Conservation (phyloP, 1,140 invertebrate species). For the Cepaea nemoralis region DNA sequence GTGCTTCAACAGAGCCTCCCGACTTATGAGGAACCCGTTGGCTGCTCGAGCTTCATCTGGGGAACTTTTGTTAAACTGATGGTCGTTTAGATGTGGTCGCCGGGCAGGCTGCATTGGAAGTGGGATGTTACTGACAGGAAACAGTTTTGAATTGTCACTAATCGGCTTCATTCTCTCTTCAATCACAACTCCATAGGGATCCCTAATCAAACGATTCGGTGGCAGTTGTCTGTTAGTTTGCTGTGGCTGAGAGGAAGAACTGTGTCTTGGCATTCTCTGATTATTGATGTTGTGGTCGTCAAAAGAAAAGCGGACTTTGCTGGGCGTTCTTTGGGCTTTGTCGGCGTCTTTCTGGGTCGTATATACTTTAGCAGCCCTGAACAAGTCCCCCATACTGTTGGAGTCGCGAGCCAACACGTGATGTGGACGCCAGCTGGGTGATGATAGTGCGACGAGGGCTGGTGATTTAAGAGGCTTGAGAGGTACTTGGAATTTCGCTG, state of each 20-base stretch:
- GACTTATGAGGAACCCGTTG: neutral
- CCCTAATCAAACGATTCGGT: neutral
- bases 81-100: neutral
- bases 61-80: neutral
- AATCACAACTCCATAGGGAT: neutral
- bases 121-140: neutral
- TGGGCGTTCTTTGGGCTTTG: neutral
- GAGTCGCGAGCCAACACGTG: neutral
- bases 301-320: conserved; percentile 35
- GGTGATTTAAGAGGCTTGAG: neutral
- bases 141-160: neutral
- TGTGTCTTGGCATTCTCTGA: neutral
- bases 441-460: neutral
- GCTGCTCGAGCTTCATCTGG: neutral
- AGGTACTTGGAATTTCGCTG: neutral
- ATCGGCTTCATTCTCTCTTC: neutral
- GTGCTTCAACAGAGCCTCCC: conserved; percentile 1
- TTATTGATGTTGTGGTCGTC: conserved; percentile 20
- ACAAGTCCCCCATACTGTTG: conserved; percentile 11
- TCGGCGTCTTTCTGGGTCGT: conserved; percentile 13
- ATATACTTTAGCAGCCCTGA: neutral
- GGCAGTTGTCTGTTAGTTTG: neutral
- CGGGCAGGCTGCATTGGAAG: neutral
- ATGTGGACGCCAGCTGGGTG: neutral
- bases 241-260: too few relatives aligned